Percentiles rank a stretch among this genome's conserved stretches.
These are phyloP conservation scores for Apostichopus leukothele DNA, from an alignment of 53 echinoderm and acorn worm genomes.

Conservation along the genomic window DNA sequence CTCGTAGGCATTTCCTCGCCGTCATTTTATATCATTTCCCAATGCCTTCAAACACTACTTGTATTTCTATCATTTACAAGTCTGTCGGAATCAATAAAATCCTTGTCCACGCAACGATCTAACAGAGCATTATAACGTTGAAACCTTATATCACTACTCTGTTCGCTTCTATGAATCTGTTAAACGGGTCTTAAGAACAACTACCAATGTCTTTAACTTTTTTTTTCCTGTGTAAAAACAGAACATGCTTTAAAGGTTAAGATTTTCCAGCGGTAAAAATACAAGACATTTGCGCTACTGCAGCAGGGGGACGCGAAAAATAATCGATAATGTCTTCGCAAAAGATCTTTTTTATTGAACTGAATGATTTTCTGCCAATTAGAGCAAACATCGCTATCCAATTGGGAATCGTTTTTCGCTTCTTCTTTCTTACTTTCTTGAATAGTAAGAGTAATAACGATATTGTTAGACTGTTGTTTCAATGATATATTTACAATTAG, in stretches of 20 bases:
- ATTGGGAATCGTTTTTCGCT: neutral
- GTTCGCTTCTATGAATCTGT: neutral
- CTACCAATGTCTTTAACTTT: neutral
- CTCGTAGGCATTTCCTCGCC: neutral
- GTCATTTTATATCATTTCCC: neutral
- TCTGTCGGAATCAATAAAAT: neutral
- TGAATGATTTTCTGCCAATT: constrained; percentile 39
- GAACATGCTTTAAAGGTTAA: neutral
- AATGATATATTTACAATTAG: neutral
- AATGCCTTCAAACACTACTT: neutral
- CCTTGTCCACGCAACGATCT: neutral
- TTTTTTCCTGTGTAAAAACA: neutral
- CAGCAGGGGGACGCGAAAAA: neutral
- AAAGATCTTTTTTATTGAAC: constrained; percentile 19
- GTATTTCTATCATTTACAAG: neutral
- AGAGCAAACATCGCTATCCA: neutral
- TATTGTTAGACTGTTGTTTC: neutral
- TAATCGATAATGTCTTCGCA: constrained; percentile 17
- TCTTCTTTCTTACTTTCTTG: neutral
- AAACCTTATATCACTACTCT: neutral
- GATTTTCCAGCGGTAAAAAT: neutral
- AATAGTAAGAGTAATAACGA: neutral
- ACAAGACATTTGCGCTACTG: constrained; percentile 7
- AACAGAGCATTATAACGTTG: neutral
- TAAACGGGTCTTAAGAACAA: neutral